Evolutionary conservation across 2,888 invertebrate species (phyloP), one percentile per base, ranked within the genome.

Genomic region (Ypsolopha sequella): DNA sequence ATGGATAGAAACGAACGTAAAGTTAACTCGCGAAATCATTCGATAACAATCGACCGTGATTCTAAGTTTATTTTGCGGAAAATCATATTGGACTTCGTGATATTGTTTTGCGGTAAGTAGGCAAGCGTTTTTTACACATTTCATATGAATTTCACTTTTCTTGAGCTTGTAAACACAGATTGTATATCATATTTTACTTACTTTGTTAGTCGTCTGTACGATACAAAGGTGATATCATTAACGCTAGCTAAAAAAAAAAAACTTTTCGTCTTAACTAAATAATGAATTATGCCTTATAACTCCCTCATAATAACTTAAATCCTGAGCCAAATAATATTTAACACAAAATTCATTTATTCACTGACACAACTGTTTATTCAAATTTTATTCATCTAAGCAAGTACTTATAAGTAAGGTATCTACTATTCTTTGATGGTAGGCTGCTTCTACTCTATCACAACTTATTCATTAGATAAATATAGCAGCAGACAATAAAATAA

Each of bases 81-180:
- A 82, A 87, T 93, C 60, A 68, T 90, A 58, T 76, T 91, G 70
- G 93, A 93, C 85, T 84, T 92, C 63, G 63, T 88, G 54, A 89
- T 93, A 63, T 68, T 93, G 54, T 86, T 90, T 66, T 87, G 91
- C 69, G 91, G 93, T 93, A 80, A 91, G 91, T 24, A 24, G 24
- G 24, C 24, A 24, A 24, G 24, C 2, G 24, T 89, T 58, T 53
- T n/a, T 55, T 41, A 14, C 6, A 34, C 9, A 9, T 10, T 48
- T 41, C 36, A 11, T 39, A 38, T 33, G 33, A 52, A 44, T 43
- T 43, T n/a, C 43, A 6, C 43, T 43, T 3, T 43, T 10, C 7
- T 43, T 6, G 2, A 8, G 3, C 14, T 43, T 8, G 9, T 13
- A 11, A 11, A 39, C 11, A 6, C n/a, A 39, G 39, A n/a, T 39